Conservation (phyloP, 2,113 vertebrate genomes). For the Axis porcinus region DNA sequence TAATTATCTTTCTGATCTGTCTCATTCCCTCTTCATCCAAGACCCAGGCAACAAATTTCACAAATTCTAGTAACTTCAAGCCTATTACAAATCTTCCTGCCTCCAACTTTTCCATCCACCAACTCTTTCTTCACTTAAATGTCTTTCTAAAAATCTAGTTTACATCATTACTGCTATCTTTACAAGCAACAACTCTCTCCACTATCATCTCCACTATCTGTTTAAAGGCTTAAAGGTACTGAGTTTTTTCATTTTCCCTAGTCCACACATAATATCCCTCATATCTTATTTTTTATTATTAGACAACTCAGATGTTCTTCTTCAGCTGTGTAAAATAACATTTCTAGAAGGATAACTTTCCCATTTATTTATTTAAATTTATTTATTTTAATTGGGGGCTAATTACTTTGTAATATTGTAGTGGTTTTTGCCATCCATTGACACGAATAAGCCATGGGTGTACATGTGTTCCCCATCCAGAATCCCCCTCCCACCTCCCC, state of each 20-base stretch:
- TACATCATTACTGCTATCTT: neutral
- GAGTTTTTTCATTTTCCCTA: neutral
- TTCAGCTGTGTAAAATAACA: neutral
- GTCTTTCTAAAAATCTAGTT: neutral
- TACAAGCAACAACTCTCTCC: neutral
- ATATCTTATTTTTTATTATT: neutral
- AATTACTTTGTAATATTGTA: neutral
- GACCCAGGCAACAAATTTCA: neutral
- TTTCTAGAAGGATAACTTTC: neutral
- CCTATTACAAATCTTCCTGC: neutral
- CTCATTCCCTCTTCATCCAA: neutral
- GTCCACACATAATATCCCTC: neutral
- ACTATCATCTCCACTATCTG: neutral
- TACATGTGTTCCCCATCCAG: neutral
- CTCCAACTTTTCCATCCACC: neutral
- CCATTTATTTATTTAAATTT: neutral
- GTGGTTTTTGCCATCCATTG: neutral
- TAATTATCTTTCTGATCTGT: neutral
- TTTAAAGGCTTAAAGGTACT: neutral
- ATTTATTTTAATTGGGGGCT: neutral
- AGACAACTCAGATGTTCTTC: neutral
- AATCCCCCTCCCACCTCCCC: neutral
- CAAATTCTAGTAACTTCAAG: neutral
- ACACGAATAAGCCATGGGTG: neutral
- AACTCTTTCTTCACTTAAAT: neutral